These are phyloP conservation scores for Engraulis encrasicolus DNA, from an alignment of 2,113 vertebrate species.

Conservation along the genomic window DNA sequence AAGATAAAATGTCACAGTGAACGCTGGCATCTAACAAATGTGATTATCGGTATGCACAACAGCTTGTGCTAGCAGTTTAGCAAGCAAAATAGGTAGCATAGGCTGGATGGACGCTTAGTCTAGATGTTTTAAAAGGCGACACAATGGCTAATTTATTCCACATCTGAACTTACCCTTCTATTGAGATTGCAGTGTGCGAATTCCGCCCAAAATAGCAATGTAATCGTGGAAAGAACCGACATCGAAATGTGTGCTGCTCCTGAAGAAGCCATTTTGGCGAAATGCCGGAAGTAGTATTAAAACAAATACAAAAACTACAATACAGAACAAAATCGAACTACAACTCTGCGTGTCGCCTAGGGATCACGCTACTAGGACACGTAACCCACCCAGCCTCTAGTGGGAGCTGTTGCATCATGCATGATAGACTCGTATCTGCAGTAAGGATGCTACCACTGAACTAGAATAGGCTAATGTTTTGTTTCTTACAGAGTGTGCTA, in stretches of 20 bases:
- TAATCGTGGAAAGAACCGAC: conserved; percentile 44
- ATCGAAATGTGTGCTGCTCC: conserved; percentile 9
- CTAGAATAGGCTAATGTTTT: no score
- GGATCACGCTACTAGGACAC: neutral
- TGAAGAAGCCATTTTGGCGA: conserved; percentile 61
- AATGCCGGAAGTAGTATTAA: neutral
- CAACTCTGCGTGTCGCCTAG: neutral
- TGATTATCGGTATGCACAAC: neutral
- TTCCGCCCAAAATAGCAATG: conserved; percentile 41
- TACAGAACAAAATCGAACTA: neutral
- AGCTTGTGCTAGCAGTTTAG: neutral
- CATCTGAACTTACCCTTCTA: conserved; percentile 63
- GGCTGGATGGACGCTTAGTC: no score
- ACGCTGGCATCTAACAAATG: neutral
- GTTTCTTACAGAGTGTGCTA: no score
- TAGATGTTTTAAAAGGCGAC: no score
- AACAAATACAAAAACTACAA: neutral
- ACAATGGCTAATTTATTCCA: neutral
- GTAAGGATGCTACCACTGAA: no score
- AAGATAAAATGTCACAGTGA: no score
- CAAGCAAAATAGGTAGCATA: neutral
- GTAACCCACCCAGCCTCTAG: neutral
- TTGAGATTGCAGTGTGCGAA: conserved; percentile 66
- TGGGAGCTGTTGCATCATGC: neutral
- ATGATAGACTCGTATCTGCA: no score